A percentile compares a stretch with the other conserved stretches of the same genome.
Evolutionary conservation across 2,797 vertebrate species (phyloP).

Genomic region (Miichthys miiuy): DNA sequence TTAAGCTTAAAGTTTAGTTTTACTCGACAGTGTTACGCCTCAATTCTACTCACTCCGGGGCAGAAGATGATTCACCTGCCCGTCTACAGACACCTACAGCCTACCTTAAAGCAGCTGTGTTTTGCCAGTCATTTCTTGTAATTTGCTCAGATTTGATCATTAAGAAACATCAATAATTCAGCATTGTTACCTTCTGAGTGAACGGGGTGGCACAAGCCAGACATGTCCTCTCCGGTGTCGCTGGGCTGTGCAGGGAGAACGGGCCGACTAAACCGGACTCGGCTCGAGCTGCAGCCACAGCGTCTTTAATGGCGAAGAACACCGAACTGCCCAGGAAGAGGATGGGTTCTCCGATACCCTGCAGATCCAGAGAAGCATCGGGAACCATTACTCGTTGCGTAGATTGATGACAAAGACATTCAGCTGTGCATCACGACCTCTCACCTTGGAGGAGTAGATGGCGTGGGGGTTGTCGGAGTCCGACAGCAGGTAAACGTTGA

Average conservation of each 20-base stretch:
- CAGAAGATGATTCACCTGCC: no score
- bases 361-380: not conserved
- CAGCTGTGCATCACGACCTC: not conserved
- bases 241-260: slow-evolving; percentile 87
- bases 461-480: slow-evolving; percentile 84
- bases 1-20: not conserved
- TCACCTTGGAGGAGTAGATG: slow-evolving; percentile 93
- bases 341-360: slow-evolving; percentile 91
- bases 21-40: not conserved
- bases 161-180: no score
- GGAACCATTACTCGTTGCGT: fast-evolving
- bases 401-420: no score
- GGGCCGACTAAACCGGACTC: slow-evolving; percentile 80
- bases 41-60: no score
- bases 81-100: no score
- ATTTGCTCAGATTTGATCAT: no score
- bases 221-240: slow-evolving; percentile 87
- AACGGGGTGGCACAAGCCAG: slow-evolving; percentile 88
- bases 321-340: slow-evolving; percentile 91
- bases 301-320: slow-evolving; percentile 92
- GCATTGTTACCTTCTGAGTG: slow-evolving; percentile 86
- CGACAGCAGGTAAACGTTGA: slow-evolving; percentile 86
- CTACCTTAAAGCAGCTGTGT: no score
- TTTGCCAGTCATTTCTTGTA: no score
- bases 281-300: slow-evolving; percentile 80